Percentiles rank a stretch among this genome's conserved stretches.
These are phyloP conservation scores for Plebejus melissa DNA, from an alignment of 2,888 invertebrate species.

Conservation along the genomic window DNA sequence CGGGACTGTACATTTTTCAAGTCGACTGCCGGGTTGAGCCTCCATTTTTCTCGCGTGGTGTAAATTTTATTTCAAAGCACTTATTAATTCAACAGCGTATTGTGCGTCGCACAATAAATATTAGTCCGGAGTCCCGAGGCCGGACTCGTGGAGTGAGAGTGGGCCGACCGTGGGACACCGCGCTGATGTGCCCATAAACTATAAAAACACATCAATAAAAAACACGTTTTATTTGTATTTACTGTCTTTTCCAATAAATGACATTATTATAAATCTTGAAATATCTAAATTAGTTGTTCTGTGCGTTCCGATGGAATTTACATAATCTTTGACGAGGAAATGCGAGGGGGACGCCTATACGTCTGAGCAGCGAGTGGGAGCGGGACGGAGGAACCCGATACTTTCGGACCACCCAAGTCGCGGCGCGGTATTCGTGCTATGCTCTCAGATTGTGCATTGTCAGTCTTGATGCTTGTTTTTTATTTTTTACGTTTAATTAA, in stretches of 20 bases:
- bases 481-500: constrained; percentile 35
- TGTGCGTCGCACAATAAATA: constrained; percentile 7
- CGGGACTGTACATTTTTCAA: neutral
- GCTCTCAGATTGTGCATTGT: constrained; percentile 47
- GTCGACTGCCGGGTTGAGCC: neutral
- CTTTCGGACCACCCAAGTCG: constrained; percentile 70
- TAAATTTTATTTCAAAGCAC: constrained; percentile 10
- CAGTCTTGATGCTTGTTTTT: constrained; percentile 59
- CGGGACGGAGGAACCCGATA: constrained; percentile 42
- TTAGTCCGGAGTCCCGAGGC: constrained; percentile 1
- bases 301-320: constrained; percentile 37
- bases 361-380: constrained; percentile 36
- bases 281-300: constrained; percentile 39
- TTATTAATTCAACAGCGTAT: constrained; percentile 9
- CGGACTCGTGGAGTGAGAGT: constrained; percentile 8
- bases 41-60: neutral
- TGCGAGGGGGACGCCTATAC: constrained; percentile 29
- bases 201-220: constrained; percentile 20
- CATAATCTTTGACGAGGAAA: constrained; percentile 55
- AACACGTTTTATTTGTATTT: constrained; percentile 18
- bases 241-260: constrained; percentile 17
- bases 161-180: constrained; percentile 19
- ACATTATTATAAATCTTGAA: constrained; percentile 30
- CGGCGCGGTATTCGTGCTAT: constrained; percentile 58
- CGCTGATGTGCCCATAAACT: constrained; percentile 12